Evolutionary conservation across 2,797 vertebrate species (phyloP).

Genomic region (Spheniscus humboldti): DNA sequence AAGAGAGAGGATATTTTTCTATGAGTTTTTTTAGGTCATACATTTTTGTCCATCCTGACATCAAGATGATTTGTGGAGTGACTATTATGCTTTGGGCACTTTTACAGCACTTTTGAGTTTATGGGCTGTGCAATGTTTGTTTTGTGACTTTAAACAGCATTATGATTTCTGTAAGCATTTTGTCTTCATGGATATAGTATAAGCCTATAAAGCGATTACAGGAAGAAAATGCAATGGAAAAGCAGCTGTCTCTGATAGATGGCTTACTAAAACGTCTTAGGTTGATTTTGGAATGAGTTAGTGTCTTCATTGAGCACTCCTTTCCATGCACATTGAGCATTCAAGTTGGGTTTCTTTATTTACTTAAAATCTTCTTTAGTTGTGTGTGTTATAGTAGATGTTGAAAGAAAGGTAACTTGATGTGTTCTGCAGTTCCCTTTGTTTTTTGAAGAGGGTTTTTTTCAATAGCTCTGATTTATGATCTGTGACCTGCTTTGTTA

Average conservation of each 20-base stretch:
- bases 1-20: not conserved
- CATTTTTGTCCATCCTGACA: not conserved
- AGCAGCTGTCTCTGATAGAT: conserved; percentile 52
- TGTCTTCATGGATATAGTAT: conserved; percentile 51
- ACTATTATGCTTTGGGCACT: not conserved
- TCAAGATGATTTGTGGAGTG: not conserved
- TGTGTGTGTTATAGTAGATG: not conserved
- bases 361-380: conserved; percentile 21
- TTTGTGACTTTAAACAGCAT: conserved; percentile 61
- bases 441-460: not conserved
- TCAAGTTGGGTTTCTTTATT: not conserved
- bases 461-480: not conserved
- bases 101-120: not conserved
- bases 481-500: conserved; percentile 15
- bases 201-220: conserved; percentile 61
- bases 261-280: conserved; percentile 50
- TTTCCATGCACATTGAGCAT: conserved; percentile 15
- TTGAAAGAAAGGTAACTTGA: not conserved
- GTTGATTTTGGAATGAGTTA: conserved; percentile 56
- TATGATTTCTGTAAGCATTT: conserved; percentile 68
- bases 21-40: not conserved
- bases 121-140: conserved; percentile 21
- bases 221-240: conserved; percentile 60
- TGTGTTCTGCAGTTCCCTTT: conserved; percentile 17
- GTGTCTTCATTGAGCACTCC: conserved; percentile 28